Evolutionary conservation across 2,113 vertebrate species (phyloP).

Genomic region (Aramus guarauna): DNA sequence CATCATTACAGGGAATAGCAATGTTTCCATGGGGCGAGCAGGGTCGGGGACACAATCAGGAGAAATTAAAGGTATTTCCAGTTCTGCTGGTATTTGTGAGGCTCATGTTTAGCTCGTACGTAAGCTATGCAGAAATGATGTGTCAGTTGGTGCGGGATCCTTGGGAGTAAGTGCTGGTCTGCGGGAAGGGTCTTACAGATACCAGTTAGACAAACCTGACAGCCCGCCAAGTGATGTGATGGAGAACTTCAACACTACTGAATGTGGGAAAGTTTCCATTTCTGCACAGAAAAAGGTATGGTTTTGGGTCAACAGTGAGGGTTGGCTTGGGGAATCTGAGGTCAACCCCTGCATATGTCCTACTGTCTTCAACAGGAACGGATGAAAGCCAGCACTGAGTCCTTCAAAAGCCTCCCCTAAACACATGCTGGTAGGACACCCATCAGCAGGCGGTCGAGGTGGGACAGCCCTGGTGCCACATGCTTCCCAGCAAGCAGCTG

Average conservation of each 20-base stretch:
- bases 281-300: neutral
- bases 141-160: neutral
- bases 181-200: neutral
- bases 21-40: neutral
- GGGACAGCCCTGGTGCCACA: neutral
- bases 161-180: neutral
- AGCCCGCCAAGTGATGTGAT: neutral
- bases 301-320: rapidly evolving
- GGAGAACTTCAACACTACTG: neutral
- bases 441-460: neutral
- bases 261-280: neutral
- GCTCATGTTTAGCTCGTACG: neutral
- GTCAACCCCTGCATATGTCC: neutral
- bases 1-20: neutral
- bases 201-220: neutral
- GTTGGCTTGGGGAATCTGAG: neutral
- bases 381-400: neutral
- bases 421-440: neutral
- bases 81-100: neutral
- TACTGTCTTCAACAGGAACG: neutral
- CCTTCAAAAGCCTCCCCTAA: neutral
- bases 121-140: neutral
- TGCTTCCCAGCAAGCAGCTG: neutral
- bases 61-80: neutral
- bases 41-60: neutral